Base-by-base conservation (phyloP, 2,888 invertebrate species). In the Salticus scenicus region DNA sequence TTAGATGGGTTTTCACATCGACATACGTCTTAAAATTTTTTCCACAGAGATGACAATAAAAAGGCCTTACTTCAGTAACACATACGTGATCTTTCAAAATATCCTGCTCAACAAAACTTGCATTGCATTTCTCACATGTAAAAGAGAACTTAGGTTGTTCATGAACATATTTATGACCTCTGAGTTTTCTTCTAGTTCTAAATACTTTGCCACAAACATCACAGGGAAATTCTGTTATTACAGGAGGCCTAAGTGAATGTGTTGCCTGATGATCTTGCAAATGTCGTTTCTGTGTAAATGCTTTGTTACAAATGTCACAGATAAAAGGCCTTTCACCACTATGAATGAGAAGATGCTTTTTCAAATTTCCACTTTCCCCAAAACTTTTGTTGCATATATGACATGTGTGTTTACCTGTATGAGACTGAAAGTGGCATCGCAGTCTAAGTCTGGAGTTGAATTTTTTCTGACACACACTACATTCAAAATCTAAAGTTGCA, bases 321-420 rank as follows among this genome's bases (percentile, higher is more conserved):
- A 57, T 24, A 24, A 57, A 57, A 24, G 57, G 57, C 24, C 57
- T 57, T 57, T 57, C 57, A n/a, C 57, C 57, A 57, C 24, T 57
- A 57, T 57, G 57, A 57, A 57, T 57, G 12, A 20, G 57, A 5
- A 57, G 57, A 57, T 57, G 57, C 24, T 57, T 57, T 24, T 57
- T 57, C 4, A 57, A 24, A 12, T 57, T 57, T 24, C 57, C 57
- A 57, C 7, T 57, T 57, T 57, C 57, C 8, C 57, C 57, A 57
- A 57, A 57, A 1, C 24, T 17, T 12, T 57, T 57, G 24, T 24
- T 2, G 12, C 57, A 57, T 4, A 57, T 24, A 24, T 8, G 24
- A 57, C 57, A 57, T 1, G 17, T 24, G 24, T 24, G 24, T 24
- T 24, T 20, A 20, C 14, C 57, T 17, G 57, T 57, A 24, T 57